Conservation (phyloP, 2,888 invertebrate species). For the Cheilosia pagana region DNA sequence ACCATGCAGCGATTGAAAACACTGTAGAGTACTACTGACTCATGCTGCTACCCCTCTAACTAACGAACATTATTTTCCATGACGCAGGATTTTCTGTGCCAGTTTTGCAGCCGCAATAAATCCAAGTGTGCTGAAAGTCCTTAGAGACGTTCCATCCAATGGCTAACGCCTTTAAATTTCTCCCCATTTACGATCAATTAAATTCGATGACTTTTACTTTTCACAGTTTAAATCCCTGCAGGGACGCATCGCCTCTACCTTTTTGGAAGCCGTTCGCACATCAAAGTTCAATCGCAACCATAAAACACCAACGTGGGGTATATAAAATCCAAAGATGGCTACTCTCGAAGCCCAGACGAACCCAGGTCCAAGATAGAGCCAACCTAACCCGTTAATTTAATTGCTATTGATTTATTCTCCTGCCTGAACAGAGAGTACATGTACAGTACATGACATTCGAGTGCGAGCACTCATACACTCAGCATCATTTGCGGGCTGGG, state of each 20-base stretch:
- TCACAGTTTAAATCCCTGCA: background rate
- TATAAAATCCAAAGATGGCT: constrained; percentile 41
- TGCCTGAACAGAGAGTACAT: constrained; percentile 4
- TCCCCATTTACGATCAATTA: constrained; percentile 39
- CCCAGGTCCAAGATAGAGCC: constrained; percentile 45
- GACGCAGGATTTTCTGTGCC: too few species aligned
- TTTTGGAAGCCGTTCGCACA: constrained; percentile 20
- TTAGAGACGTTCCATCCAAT: background rate
- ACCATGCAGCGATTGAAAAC: too few species aligned
- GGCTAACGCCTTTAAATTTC: constrained; percentile 20
- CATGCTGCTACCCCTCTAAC: too few species aligned
- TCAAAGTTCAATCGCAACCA: constrained; percentile 29
- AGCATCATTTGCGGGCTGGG: constrained; percentile 54
- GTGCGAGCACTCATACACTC: constrained; percentile 30
- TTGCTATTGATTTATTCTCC: constrained; percentile 70
- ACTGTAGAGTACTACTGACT: too few species aligned
- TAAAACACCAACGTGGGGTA: constrained; percentile 14
- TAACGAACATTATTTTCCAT: too few species aligned
- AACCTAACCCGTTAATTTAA: constrained; percentile 53
- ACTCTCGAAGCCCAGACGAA: constrained; percentile 12
- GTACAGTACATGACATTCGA: background rate
- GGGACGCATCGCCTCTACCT: background rate
- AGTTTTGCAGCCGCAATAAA: too few species aligned
- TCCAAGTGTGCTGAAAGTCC: too few species aligned
- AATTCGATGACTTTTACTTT: constrained; percentile 58